Percentiles rank a stretch among this genome's conserved stretches.
Conservation (phyloP, 1,140 invertebrate species). For the Cydia amplana region DNA sequence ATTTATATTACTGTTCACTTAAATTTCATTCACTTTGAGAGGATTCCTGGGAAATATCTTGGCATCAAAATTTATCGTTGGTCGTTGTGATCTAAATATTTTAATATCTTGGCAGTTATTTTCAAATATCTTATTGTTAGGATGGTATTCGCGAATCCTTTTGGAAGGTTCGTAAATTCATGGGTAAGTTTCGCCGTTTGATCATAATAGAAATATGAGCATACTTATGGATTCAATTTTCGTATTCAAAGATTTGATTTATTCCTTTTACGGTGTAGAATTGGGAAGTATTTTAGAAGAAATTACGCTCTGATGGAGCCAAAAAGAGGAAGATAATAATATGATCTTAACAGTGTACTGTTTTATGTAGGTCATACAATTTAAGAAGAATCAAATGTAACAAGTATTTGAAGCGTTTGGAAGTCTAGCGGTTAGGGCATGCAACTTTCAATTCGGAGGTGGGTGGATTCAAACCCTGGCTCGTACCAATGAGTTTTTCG, state of each 20-base stretch:
- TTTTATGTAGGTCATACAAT: no score
- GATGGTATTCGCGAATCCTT: background rate
- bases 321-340: no score
- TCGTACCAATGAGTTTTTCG: no score
- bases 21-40: conserved; percentile 1
- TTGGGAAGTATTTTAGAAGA: background rate
- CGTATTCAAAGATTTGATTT: conserved; percentile 1
- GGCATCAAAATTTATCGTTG: no score
- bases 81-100: no score
- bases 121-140: background rate
- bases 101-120: conserved; percentile 1
- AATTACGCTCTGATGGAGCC: no score
- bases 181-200: conserved; percentile 1
- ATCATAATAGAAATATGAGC: conserved; percentile 18
- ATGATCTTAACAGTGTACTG: no score
- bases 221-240: background rate
- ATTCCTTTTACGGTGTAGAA: background rate
- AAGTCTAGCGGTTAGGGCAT: no score
- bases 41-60: background rate
- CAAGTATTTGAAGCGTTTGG: no score
- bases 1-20: background rate
- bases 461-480: no score
- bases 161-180: background rate
- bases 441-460: no score
- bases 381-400: no score